Percentiles rank a stretch among this genome's conserved stretches.
phyloP scores from a whole-genome alignment of 2,797 vertebrate species.

The Eulemur albifrons region DNA sequence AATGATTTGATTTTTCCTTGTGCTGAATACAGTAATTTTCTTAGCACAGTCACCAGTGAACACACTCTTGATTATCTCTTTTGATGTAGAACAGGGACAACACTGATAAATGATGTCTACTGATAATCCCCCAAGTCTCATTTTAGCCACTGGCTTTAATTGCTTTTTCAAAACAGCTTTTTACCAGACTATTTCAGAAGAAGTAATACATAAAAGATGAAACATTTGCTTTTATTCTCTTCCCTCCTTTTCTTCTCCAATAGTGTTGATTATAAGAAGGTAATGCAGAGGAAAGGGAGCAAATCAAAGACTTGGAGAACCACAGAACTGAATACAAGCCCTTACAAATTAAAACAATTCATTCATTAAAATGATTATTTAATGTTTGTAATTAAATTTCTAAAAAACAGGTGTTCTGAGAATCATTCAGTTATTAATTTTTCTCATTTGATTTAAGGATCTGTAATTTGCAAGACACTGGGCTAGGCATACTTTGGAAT shows the following conservation, averaged over 20 bases:
- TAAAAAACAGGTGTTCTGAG: not conserved
- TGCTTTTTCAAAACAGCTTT: slow-evolving; percentile 54
- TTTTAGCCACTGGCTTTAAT: slow-evolving; percentile 47
- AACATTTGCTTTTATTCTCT: slow-evolving; percentile 20
- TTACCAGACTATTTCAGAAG: slow-evolving; percentile 14
- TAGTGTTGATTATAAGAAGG: not conserved
- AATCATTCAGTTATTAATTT: not conserved
- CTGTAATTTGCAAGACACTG: not conserved
- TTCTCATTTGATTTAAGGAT: not conserved
- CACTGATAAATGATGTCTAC: slow-evolving; percentile 27
- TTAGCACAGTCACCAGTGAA: not conserved
- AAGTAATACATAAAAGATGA: slow-evolving; percentile 7
- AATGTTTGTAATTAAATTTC: slow-evolving; percentile 1
- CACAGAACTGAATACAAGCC: not conserved
- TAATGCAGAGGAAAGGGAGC: not conserved
- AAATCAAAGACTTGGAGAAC: not conserved
- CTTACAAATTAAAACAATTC: slow-evolving; percentile 17
- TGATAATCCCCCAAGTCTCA: slow-evolving; percentile 52
- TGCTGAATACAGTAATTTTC: not conserved
- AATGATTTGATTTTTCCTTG: slow-evolving; percentile 36
- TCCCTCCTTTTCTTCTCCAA: not conserved
- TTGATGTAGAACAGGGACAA: slow-evolving; percentile 22
- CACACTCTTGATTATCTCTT: not conserved
- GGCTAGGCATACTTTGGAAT: not conserved
- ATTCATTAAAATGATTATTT: not conserved